Evolutionary conservation across 2,113 vertebrate genomes (phyloP), one percentile per base, ranked within the genome.

Genomic region (Tringa solitaria): DNA sequence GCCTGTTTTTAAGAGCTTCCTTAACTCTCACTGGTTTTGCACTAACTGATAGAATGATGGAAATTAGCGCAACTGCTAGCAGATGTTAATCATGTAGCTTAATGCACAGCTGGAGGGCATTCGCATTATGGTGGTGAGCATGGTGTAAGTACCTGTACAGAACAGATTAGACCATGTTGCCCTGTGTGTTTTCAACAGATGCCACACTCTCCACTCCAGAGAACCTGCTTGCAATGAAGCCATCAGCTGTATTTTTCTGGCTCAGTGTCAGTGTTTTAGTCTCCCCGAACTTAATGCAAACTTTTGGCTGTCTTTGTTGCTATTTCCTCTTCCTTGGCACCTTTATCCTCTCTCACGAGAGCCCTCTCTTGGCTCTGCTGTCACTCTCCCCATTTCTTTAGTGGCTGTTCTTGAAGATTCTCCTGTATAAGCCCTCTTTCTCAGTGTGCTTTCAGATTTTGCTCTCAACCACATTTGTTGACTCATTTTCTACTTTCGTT

Each of bases 61-160:
- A 94, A 95, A 95, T 92, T 70, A 96, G 83, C 63, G 70, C 84
- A 88, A 50, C 75, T 61, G 21, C 46, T 74, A 94, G 81, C 95
- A 97, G 96, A 94, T 95, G 95, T 97, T 95, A 93, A 95, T 97
- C 93, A 95, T 90, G 92, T 87, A 86, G 93, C 54, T 96, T 93
- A 96, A 95, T 92, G 95, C 95, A 86, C 85, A 96, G 95, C 88
- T 97, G 93, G 95, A 97, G 79, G 92, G 82, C 79, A 80, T 96
- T 91, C 6, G 0, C 90, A 48, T 96, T 95, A 67, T 59, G 53
- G 57, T 88, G n/a, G 72, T 80, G 74, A 86, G 67, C 72, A 27
- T 74, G 82, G 90, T 90, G 23, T 89, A 90, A 88, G 88, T 69
- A 84, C 85, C 79, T 87, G 78, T 67, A 51, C 78, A 46, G 82